A percentile compares a stretch with the other conserved stretches of the same genome.
Evolutionary conservation across 2,888 invertebrate genomes (phyloP).

Genomic region (Pedicia rivosa): DNA sequence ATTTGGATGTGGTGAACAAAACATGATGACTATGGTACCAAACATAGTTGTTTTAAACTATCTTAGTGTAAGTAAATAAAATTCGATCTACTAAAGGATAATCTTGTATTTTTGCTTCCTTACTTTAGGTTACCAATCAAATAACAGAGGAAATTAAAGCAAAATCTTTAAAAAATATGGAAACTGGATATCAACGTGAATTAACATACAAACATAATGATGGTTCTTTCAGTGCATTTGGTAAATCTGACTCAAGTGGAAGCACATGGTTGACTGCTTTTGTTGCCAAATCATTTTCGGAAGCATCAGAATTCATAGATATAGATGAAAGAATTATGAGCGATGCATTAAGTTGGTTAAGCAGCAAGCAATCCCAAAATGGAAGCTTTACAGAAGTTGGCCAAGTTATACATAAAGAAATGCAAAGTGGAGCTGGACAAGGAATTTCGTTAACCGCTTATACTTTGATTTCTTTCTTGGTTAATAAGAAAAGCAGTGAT

Average conservation of each 20-base stretch:
- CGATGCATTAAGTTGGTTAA: conserved; percentile 54
- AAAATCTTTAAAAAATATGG: conserved; percentile 34
- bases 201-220: conserved; percentile 55
- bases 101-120: too few relatives aligned
- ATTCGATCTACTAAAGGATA: too few relatives aligned
- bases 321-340: conserved; percentile 52
- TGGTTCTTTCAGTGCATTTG: conserved; percentile 73
- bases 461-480: conserved; percentile 56
- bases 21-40: conserved; percentile 44
- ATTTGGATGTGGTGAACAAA: conserved; percentile 60
- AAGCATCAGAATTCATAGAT: conserved; percentile 51
- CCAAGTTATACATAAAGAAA: conserved; percentile 44
- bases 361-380: conserved; percentile 46
- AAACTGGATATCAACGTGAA: conserved; percentile 60
- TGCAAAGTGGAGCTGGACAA: conserved; percentile 56
- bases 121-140: conserved; percentile 49
- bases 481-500: conserved; percentile 32
- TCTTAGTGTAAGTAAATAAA: too few relatives aligned
- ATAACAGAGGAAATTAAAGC: conserved; percentile 45
- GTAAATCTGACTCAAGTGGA: conserved; percentile 43
- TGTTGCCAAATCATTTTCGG: conserved; percentile 59
- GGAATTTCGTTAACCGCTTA: conserved; percentile 69
- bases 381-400: conserved; percentile 76
- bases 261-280: conserved; percentile 77
- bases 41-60: conserved; percentile 53